These are phyloP conservation scores for Eudyptes chrysolophus DNA, from an alignment of 2,113 vertebrate species.

Conservation along the genomic window DNA sequence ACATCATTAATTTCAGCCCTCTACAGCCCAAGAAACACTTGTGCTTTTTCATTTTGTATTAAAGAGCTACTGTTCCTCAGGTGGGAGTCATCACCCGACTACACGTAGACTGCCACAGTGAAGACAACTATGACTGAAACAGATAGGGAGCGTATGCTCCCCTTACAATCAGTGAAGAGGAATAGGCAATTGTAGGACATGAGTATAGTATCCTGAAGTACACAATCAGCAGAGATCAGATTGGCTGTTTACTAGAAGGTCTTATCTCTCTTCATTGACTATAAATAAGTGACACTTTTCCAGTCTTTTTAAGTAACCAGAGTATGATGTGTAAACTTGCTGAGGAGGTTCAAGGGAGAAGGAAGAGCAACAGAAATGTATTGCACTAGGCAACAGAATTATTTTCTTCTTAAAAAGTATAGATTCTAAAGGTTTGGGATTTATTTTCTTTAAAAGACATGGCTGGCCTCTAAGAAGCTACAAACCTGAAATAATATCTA, in stretches of 20 bases:
- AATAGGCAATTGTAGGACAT: neutral
- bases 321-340: neutral
- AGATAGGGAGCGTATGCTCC: neutral
- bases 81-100: neutral
- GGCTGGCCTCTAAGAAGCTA: neutral
- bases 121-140: neutral
- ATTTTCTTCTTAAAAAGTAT: neutral
- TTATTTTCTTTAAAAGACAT: neutral
- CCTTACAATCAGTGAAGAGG: neutral
- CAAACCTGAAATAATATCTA: neutral
- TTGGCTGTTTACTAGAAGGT: neutral
- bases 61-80: neutral
- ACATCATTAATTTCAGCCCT: neutral
- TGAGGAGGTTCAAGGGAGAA: neutral
- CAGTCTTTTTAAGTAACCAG: neutral
- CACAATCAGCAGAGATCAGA: neutral
- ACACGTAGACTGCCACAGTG: neutral
- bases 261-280: neutral
- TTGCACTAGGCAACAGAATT: neutral
- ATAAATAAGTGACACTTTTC: neutral
- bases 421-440: neutral
- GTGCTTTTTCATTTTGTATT: neutral
- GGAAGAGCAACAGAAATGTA: neutral
- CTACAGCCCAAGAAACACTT: neutral
- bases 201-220: neutral